A percentile compares a stretch with the other conserved stretches of the same genome.
Conservation (phyloP, 1,140 invertebrate species). For the Habropoda laboriosa region DNA sequence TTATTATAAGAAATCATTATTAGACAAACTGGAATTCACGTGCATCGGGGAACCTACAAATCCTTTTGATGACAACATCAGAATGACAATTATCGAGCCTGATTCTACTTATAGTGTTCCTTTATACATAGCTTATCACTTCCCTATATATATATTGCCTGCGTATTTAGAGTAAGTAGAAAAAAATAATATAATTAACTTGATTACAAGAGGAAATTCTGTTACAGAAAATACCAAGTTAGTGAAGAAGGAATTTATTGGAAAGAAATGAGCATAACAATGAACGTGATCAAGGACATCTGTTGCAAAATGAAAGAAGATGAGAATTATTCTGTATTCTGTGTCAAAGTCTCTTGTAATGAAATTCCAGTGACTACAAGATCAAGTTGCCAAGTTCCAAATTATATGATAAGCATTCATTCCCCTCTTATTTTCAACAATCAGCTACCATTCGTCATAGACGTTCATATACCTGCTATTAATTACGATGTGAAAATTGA, state of each 20-base stretch:
- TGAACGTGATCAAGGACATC: constrained; percentile 84
- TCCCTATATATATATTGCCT: constrained; percentile 88
- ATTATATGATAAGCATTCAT: constrained; percentile 87
- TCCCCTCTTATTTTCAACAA: constrained; percentile 90
- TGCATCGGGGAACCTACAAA: constrained; percentile 87
- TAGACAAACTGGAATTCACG: constrained; percentile 85
- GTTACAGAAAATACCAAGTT: constrained; percentile 85
- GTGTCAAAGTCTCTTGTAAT: constrained; percentile 83
- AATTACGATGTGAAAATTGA: constrained; percentile 85
- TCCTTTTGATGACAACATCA: constrained; percentile 89
- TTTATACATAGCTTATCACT: constrained; percentile 90
- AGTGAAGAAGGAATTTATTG: constrained; percentile 89
- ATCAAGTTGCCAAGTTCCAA: constrained; percentile 83
- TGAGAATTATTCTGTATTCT: constrained; percentile 84
- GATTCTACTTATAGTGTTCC: constrained; percentile 89
- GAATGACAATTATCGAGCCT: constrained; percentile 87
- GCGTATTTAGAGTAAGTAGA: constrained; percentile 86
- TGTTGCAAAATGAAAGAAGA: constrained; percentile 85
- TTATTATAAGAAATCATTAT: constrained; percentile 87
- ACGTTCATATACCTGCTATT: constrained; percentile 82
- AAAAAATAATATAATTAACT: background rate
- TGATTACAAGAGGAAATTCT: constrained; percentile 6
- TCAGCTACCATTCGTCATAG: constrained; percentile 87
- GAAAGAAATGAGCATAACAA: constrained; percentile 88
- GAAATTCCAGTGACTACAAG: constrained; percentile 77